Base-by-base conservation (phyloP, 1,140 invertebrate species). In the Thaumetopoea pityocampa region DNA sequence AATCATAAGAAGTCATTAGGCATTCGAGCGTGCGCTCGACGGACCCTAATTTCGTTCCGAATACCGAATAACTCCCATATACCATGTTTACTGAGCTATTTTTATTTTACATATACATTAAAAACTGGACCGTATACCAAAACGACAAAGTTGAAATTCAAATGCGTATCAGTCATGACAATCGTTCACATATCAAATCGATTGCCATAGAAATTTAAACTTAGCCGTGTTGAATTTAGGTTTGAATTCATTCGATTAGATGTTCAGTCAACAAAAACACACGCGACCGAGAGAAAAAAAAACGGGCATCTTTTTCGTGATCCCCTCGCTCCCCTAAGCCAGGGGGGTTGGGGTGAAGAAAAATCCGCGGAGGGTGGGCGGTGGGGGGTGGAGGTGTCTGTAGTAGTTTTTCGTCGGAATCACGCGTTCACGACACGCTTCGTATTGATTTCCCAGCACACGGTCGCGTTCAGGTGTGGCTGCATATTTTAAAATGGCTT, bases 1-100 rank as follows among this genome's bases (percentile, higher is more conserved):
- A 53, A 64, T 64, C 60, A 64, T 64, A 64, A 64, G 60, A 64
- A 64, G 52, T 60, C 60, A 64, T 64, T 64, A 64, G 42, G 46
- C 50, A 56, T 59, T 50, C 55, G 42, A 48, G 51, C 49, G 52
- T 43, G 34, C 45, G 23, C 27, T 42, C 41, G 33, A 36, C 46
- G 47, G 43, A 47, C 60, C 60, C 51, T 59, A 64, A 60, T 60
- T 62, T 56, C 42, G 54, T 44, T 46, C 17, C 46, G 50, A 61
- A 61, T 42, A 51, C 47, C 56, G 48, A 43, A 53, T 47, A 49
- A 55, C 46, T 50, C 44, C 50, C 60, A 59, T 64, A 64, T 53
- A 64, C 55, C 51, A 60, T 48, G 56, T 60, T 60, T 64, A 53
- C 55, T 37, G 42, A 50, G 45, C 34, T 47, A 56, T 51, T 54